Conservation (phyloP, 2,113 vertebrate genomes). For the Poeciliopsis prolifica region DNA sequence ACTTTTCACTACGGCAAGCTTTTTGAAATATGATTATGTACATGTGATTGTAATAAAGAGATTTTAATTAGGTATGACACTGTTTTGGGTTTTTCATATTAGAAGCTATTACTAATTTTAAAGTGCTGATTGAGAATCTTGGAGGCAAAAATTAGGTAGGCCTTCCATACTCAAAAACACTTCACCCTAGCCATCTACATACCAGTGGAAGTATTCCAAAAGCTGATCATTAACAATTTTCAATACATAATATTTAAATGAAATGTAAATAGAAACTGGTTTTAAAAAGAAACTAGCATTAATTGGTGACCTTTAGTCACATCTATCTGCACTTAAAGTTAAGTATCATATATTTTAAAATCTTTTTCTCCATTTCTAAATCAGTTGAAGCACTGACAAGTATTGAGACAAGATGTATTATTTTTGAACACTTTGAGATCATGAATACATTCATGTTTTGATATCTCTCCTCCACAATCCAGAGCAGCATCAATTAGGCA, state of each 20-base stretch:
- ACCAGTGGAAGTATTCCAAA: neutral
- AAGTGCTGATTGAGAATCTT: neutral
- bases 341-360: too few relatives aligned
- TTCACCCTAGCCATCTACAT: neutral
- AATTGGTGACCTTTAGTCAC: neutral
- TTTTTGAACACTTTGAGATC: too few relatives aligned
- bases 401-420: too few relatives aligned
- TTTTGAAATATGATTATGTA: conserved; percentile 76
- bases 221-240: neutral
- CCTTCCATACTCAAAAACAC: neutral
- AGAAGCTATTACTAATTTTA: too few relatives aligned
- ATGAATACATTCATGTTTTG: too few relatives aligned
- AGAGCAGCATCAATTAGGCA: neutral
- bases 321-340: too few relatives aligned
- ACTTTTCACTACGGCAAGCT: conserved; percentile 59
- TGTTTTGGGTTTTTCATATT: conserved; percentile 6
- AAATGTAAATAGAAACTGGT: too few relatives aligned
- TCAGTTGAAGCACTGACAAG: too few relatives aligned
- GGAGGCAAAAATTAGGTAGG: neutral
- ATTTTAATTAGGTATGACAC: conserved; percentile 78
- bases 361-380: too few relatives aligned
- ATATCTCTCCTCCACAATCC: neutral
- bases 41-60: conserved; percentile 82
- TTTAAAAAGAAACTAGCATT: neutral
- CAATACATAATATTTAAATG: too few relatives aligned